Base-by-base conservation (phyloP, 2,113 vertebrate species). In the Albula goreensis region DNA sequence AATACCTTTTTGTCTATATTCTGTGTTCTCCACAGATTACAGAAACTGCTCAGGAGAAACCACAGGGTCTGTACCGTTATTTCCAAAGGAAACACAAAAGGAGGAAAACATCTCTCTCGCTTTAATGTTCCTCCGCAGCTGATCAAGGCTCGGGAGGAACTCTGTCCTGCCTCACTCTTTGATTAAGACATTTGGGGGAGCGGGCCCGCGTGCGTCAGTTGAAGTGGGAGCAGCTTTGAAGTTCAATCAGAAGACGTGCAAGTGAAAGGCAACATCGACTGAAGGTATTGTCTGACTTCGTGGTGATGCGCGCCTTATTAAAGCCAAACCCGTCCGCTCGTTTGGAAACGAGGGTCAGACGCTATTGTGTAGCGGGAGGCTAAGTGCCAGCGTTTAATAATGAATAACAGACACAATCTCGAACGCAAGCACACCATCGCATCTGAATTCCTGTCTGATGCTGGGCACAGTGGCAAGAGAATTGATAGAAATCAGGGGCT, bases 101-200 rank as follows among this genome's bases (percentile, higher is more conserved):
- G 78, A 25, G 6, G 9, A 22, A 80, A 50, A 49, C 15, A 50
- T 78, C 48, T 53, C n/a, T 41, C 51, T 74, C 78, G 48, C 87
- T 86, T 87, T 90, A 86, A 91, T 88, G 87, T 81, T 74, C 77
- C 17, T 84, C 78, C 74, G 56, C 88, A 70, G 89, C 92, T 90
- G 89, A 91, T 92, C 89, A 89, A 88, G 87, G 63, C 86, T 85
- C 82, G 49, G 86, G 82, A 86, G 82, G 82, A 92, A 90, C 84
- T 70, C 53, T 57, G 49, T 53, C 87, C 87, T 88, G 87, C 85
- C 78, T 80, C 56, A 78, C 78, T 79, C 79, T 88, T 85, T 88
- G 86, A 92, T 86, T 83, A 81, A 78, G 66, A 83, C 41, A 41
- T 41, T 0, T 83, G 57, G 87, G 78, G 57, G 70, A 63, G 81